These are phyloP conservation scores for Henicopernis longicauda DNA, from an alignment of 2,113 vertebrate genomes.

Conservation along the genomic window DNA sequence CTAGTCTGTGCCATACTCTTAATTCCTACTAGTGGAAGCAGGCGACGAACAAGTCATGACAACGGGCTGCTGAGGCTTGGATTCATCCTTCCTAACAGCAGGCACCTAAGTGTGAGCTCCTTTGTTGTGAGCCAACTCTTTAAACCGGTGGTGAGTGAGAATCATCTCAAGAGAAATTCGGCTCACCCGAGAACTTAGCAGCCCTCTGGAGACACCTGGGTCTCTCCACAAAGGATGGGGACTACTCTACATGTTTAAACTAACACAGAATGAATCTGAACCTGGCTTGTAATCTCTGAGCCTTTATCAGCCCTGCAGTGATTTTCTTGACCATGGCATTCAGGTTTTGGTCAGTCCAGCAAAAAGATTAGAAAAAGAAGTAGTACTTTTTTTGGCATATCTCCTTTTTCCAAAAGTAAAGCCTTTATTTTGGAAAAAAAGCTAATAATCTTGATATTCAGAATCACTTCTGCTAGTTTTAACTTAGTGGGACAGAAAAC, in stretches of 20 bases:
- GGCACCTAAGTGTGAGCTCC: accelerated
- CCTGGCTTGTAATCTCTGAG: neutral
- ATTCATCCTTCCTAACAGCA: neutral
- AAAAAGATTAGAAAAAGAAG: neutral
- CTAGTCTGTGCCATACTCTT: neutral
- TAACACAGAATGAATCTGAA: neutral
- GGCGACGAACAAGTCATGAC: neutral
- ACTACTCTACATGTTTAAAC: accelerated
- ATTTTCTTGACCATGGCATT: neutral
- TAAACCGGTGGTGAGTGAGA: neutral
- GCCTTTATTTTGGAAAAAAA: neutral
- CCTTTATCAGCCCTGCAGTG: neutral
- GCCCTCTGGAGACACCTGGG: neutral
- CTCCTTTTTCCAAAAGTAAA: neutral
- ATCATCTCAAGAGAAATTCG: neutral
- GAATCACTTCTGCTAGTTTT: neutral
- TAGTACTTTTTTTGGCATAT: neutral
- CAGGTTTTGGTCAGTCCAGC: neutral
- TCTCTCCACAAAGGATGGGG: neutral
- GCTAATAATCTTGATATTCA: neutral
- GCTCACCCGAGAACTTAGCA: neutral
- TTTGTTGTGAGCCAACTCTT: neutral
- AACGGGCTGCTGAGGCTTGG: neutral
- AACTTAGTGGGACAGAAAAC: neutral
- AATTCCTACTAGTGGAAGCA: neutral